Conservation (phyloP, 1,140 invertebrate species). For the Saxidomus purpurata region DNA sequence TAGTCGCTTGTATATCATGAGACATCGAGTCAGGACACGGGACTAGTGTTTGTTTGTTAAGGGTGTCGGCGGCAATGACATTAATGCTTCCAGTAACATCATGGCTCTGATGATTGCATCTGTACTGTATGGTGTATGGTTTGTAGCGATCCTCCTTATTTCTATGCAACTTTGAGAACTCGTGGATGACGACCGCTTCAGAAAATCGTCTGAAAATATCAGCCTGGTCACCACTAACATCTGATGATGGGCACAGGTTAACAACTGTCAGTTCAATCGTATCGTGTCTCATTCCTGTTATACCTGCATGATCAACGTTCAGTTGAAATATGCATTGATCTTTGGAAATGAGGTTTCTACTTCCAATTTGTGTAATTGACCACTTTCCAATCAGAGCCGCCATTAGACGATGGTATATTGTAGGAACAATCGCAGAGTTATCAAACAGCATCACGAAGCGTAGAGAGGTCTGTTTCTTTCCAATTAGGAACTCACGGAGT, state of each 20-base stretch:
- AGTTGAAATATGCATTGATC: background rate
- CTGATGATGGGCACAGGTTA: background rate
- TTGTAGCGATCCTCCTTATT: background rate
- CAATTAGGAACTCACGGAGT: background rate
- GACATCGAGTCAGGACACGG: background rate
- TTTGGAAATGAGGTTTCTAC: background rate
- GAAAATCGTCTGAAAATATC: conserved; percentile 10
- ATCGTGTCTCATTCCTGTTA: background rate
- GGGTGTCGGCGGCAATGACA: background rate
- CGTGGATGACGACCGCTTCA: background rate
- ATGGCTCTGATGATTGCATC: conserved; percentile 1
- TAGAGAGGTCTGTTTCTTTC: background rate
- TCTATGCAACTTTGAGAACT: background rate
- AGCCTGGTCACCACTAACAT: background rate
- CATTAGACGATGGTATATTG: background rate
- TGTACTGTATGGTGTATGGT: background rate
- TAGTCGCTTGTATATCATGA: background rate
- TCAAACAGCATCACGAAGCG: background rate
- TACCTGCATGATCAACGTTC: background rate
- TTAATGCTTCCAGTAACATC: background rate
- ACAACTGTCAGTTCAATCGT: background rate
- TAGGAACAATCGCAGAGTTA: background rate
- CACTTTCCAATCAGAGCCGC: background rate
- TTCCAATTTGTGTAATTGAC: background rate
- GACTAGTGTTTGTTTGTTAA: background rate